A percentile compares a stretch with the other conserved stretches of the same genome.
phyloP scores from a whole-genome alignment of 2,113 vertebrate species.

The Lophochroa leadbeateri region DNA sequence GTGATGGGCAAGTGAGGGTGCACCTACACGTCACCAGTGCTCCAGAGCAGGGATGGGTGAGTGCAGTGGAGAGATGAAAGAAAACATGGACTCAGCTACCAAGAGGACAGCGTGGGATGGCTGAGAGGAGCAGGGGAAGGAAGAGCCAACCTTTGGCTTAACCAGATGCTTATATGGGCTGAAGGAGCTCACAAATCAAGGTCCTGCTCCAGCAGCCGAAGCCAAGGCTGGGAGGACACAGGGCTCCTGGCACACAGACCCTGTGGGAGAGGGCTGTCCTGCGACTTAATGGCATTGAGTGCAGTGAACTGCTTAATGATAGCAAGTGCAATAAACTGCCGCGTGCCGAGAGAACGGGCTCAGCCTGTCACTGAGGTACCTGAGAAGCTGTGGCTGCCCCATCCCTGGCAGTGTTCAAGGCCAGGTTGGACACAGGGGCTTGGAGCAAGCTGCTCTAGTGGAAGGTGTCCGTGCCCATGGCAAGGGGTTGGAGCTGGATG shows the following conservation, averaged over 20 bases:
- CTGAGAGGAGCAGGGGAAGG: not conserved
- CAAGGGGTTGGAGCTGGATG: too few species aligned
- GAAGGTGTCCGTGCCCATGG: not conserved
- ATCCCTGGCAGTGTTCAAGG: not conserved
- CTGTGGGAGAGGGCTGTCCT: not conserved
- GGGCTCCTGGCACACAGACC: accelerated
- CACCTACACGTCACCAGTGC: not conserved
- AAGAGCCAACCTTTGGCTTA: not conserved
- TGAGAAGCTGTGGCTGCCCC: not conserved
- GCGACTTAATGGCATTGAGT: not conserved
- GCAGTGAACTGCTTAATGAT: not conserved
- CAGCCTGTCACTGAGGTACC: not conserved
- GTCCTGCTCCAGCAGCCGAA: not conserved
- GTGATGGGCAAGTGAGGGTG: not conserved
- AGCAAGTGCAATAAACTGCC: not conserved
- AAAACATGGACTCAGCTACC: not conserved
- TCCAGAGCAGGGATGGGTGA: not conserved
- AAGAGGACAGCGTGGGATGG: not conserved
- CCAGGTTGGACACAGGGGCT: not conserved
- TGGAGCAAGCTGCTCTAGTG: not conserved
- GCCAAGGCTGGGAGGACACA: not conserved
- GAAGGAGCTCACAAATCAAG: not conserved
- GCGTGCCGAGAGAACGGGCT: accelerated
- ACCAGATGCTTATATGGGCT: not conserved
- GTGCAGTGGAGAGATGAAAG: not conserved